A percentile compares a stretch with the other conserved stretches of the same genome.
Evolutionary conservation across 2,888 invertebrate species (phyloP).

Genomic region (Maniola hyperantus): DNA sequence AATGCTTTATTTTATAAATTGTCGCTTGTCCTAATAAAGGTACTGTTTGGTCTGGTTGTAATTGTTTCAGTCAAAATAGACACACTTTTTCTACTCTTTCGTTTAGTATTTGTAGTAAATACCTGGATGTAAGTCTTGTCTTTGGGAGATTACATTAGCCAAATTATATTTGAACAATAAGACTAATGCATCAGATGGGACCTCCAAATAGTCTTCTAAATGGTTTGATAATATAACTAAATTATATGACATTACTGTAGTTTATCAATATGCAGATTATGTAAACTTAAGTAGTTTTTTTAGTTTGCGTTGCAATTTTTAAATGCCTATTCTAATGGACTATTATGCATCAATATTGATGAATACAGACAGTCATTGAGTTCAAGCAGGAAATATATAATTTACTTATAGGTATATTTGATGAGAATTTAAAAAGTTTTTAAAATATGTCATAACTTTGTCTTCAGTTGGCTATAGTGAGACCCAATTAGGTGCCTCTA

Average conservation of each 20-base stretch:
- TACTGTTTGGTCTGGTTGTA: too few species aligned
- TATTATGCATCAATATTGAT: neutral
- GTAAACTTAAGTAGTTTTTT: neutral
- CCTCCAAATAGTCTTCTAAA: constrained; percentile 2
- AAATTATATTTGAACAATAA: neutral
- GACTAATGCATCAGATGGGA: neutral
- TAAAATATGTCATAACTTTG: neutral
- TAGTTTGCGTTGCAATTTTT: neutral
- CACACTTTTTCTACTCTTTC: neutral
- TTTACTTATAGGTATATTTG: neutral
- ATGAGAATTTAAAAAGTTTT: neutral
- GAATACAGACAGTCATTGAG: neutral
- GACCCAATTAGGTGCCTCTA: too few species aligned
- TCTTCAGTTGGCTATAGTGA: neutral
- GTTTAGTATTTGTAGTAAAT: neutral
- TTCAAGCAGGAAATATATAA: neutral
- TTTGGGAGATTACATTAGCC: constrained; percentile 1
- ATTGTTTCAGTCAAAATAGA: constrained; percentile 2
- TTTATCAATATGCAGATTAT: neutral
- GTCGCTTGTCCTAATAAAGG: neutral
- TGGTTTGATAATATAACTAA: constrained; percentile 3
- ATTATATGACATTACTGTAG: neutral
- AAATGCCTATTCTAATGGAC: neutral
- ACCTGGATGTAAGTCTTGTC: neutral
- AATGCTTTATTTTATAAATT: constrained; percentile 2